Conservation (phyloP, 2,113 vertebrate genomes). For the Syrrhaptes paradoxus region DNA sequence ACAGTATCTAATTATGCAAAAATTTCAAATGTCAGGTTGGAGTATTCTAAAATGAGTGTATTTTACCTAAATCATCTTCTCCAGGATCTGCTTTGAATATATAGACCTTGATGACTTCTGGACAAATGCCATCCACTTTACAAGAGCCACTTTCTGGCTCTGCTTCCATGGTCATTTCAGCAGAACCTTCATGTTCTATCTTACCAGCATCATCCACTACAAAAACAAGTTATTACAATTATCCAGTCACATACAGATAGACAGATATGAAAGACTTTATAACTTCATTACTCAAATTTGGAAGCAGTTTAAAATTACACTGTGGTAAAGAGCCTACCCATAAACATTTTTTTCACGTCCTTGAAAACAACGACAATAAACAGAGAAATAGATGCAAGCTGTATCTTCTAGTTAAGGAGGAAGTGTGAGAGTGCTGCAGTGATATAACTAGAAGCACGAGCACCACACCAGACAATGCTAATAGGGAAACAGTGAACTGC, state of each 20-base stretch:
- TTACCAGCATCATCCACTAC: constrained; percentile 97
- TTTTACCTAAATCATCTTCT: constrained; percentile 95
- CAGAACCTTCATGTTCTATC: constrained; percentile 92
- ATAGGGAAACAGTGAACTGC: background rate
- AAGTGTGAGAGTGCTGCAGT: background rate
- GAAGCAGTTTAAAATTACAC: background rate
- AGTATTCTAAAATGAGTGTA: background rate
- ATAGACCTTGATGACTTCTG: constrained; percentile 99
- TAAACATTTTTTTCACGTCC: background rate
- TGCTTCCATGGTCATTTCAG: constrained; percentile 89
- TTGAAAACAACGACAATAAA: background rate
- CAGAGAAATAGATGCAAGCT: background rate
- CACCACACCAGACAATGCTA: background rate
- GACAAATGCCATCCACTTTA: constrained; percentile 90
- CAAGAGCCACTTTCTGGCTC: constrained; percentile 89
- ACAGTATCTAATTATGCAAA: background rate
- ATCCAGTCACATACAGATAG: constrained; percentile 34
- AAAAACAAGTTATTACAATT: constrained; percentile 63
- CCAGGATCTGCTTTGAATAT: constrained; percentile 99
- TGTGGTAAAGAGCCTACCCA: constrained; percentile 10
- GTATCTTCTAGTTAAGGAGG: background rate
- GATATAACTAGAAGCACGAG: background rate
- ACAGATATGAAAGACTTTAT: constrained; percentile 2
- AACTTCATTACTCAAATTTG: background rate
- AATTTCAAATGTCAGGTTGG: constrained; percentile 16